Conservation (phyloP, 1,140 invertebrate species). For the Lepidurus couesii region DNA sequence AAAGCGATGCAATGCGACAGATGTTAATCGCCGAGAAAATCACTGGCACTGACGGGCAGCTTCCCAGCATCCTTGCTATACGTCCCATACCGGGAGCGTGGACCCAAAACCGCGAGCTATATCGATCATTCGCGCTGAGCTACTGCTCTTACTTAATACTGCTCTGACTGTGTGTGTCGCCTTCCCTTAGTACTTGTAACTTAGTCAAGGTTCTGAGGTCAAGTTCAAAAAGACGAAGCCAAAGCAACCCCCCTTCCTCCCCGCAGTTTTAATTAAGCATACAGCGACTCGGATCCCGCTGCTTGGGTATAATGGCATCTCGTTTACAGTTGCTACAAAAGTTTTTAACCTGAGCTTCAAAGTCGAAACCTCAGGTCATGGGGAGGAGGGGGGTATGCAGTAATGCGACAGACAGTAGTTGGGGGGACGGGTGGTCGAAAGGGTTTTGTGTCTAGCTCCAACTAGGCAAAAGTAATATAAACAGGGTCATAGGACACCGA, state of each 20-base stretch:
- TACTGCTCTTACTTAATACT: not conserved
- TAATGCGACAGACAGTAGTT: too few species aligned
- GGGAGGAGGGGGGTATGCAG: too few species aligned
- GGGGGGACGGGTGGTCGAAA: too few species aligned
- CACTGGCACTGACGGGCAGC: not conserved
- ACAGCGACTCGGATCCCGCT: not conserved
- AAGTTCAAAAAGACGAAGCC: not conserved
- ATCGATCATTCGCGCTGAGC: not conserved
- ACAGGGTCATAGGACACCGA: not conserved
- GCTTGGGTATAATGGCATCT: not conserved
- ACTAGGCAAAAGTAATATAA: constrained; percentile 1
- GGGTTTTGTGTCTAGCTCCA: too few species aligned
- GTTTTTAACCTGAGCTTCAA: not conserved
- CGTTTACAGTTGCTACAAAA: constrained; percentile 22
- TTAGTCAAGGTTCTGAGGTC: not conserved
- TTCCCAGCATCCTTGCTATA: not conserved
- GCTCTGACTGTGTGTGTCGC: too few species aligned
- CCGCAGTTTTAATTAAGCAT: not conserved
- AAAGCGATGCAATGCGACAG: constrained; percentile 18
- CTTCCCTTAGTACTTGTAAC: too few species aligned
- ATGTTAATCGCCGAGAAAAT: not conserved
- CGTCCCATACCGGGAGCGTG: not conserved
- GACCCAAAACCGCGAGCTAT: not conserved
- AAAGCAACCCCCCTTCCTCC: not conserved
- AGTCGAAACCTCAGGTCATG: too few species aligned